A percentile compares a stretch with the other conserved stretches of the same genome.
Evolutionary conservation across 2,113 vertebrate genomes (phyloP).

Genomic region (Mastomys natalensis): DNA sequence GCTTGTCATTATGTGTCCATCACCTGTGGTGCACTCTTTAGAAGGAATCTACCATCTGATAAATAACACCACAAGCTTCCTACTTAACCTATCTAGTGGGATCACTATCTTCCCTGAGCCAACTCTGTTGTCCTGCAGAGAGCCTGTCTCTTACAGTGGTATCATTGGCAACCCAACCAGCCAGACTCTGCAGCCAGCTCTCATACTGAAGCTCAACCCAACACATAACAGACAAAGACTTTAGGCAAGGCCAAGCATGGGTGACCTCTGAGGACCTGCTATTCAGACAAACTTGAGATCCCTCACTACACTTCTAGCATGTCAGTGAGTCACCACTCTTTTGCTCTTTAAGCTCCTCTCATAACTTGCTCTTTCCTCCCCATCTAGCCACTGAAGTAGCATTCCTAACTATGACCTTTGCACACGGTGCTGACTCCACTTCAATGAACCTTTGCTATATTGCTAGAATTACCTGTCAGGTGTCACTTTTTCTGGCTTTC

Average conservation of each 20-base stretch:
- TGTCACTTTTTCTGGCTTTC: background rate
- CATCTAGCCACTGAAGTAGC: background rate
- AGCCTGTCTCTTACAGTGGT: background rate
- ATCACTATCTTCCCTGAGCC: background rate
- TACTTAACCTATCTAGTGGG: background rate
- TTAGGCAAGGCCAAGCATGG: background rate
- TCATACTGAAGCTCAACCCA: background rate
- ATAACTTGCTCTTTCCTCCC: background rate
- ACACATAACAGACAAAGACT: background rate
- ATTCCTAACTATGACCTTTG: background rate
- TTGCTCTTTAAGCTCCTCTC: background rate
- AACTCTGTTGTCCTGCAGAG: background rate
- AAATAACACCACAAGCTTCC: background rate
- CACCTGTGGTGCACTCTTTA: background rate
- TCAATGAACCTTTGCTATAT: fast-evolving
- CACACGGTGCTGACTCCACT: background rate
- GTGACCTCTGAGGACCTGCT: background rate
- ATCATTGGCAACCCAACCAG: background rate
- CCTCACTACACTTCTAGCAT: fast-evolving
- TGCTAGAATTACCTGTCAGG: background rate
- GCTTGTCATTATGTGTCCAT: background rate
- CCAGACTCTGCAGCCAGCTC: background rate
- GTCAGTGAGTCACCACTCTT: background rate
- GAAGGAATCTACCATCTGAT: background rate
- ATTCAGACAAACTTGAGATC: background rate